phyloP scores from a whole-genome alignment of 1,140 invertebrate genomes.

The Brachystomella parvula region DNA sequence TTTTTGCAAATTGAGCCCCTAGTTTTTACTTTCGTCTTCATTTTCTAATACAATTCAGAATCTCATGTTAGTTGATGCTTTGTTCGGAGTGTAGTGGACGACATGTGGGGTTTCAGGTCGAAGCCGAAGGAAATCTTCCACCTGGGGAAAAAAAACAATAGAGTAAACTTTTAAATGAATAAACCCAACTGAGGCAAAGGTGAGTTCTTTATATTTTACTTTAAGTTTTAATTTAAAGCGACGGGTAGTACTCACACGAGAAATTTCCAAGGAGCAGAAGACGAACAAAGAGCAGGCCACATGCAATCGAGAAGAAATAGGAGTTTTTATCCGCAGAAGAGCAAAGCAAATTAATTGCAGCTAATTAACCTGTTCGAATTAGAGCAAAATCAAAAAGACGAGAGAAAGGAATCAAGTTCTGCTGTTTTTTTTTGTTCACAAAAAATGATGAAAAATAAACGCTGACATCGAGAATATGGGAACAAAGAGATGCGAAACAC shows the following conservation, averaged over 20 bases:
- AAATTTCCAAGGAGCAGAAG: background rate
- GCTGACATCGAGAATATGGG: too few relatives aligned
- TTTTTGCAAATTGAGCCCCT: background rate
- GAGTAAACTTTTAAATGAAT: background rate
- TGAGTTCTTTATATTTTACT: background rate
- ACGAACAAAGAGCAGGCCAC: background rate
- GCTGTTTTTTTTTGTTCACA: too few relatives aligned
- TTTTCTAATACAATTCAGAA: slow-evolving; percentile 12
- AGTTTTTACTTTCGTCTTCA: background rate
- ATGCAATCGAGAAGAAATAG: background rate
- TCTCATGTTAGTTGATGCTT: slow-evolving; percentile 26
- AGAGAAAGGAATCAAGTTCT: too few relatives aligned
- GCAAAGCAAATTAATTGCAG: too few relatives aligned
- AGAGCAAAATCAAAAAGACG: too few relatives aligned
- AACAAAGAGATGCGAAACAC: too few relatives aligned
- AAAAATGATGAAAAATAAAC: too few relatives aligned
- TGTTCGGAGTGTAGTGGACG: slow-evolving; percentile 19
- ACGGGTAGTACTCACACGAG: slow-evolving; percentile 4
- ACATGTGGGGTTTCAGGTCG: slow-evolving; percentile 36
- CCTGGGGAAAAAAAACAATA: slow-evolving; percentile 19
- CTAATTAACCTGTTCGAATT: too few relatives aligned
- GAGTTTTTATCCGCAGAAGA: background rate
- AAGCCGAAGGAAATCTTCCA: slow-evolving; percentile 34
- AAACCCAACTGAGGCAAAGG: background rate
- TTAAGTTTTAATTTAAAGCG: too few relatives aligned